phyloP scores from a whole-genome alignment of 2,113 vertebrate genomes.

The Tragelaphus buxtoni region DNA sequence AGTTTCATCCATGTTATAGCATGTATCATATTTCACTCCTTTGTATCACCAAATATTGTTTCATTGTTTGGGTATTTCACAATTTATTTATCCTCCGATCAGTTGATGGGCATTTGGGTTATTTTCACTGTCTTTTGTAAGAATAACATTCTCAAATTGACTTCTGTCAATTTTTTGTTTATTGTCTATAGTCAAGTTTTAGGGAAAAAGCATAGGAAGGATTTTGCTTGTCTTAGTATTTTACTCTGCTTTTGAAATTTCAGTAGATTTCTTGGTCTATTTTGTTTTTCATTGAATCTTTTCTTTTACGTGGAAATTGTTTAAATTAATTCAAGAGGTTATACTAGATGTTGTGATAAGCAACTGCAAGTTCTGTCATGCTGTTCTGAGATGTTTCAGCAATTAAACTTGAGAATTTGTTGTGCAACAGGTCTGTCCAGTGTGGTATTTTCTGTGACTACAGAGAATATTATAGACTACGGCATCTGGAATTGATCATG shows the following conservation, averaged over 20 bases:
- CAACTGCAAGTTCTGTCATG: not conserved
- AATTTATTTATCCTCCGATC: not conserved
- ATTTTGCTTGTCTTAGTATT: not conserved
- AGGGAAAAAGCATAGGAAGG: not conserved
- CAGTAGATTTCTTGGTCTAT: not conserved
- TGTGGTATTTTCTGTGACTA: not conserved
- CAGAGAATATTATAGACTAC: not conserved
- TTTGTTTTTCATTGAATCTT: not conserved
- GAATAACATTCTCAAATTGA: not conserved
- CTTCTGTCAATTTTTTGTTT: not conserved
- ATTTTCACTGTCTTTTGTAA: not conserved
- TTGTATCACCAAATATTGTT: not conserved
- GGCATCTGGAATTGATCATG: not conserved
- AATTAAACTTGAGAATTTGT: not conserved
- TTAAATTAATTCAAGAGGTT: not conserved
- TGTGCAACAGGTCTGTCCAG: not conserved
- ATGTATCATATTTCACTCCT: not conserved
- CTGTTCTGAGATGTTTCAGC: not conserved
- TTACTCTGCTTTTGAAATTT: not conserved
- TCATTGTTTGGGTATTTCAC: not conserved
- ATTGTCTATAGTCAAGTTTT: not conserved
- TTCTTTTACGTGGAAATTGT: not conserved
- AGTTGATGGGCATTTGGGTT: not conserved
- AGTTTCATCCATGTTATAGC: not conserved
- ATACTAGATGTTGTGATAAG: not conserved